Evolutionary conservation across 2,113 vertebrate genomes (phyloP).

Genomic region (Catharus fuscescens): DNA sequence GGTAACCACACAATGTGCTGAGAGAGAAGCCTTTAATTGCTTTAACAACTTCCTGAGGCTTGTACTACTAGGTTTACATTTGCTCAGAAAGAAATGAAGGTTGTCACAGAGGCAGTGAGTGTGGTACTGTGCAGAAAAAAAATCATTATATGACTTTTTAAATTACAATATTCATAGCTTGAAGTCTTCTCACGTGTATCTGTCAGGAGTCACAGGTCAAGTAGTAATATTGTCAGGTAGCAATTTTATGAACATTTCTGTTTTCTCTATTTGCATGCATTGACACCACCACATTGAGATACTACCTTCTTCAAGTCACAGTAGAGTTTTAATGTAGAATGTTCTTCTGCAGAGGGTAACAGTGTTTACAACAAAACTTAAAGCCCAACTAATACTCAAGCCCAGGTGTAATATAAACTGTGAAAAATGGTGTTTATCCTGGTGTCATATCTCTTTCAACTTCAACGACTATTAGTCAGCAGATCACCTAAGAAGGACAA

Average conservation of each 20-base stretch:
- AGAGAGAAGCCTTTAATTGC: slow-evolving; percentile 82
- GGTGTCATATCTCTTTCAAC: not conserved
- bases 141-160: slow-evolving; percentile 4
- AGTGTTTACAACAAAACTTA: not conserved
- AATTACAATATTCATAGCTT: slow-evolving; percentile 50
- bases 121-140: slow-evolving; percentile 29
- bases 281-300: not conserved
- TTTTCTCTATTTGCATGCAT: slow-evolving; percentile 13
- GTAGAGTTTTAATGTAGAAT: not conserved
- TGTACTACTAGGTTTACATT: slow-evolving; percentile 71
- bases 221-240: slow-evolving; percentile 27
- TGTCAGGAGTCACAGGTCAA: slow-evolving; percentile 46
- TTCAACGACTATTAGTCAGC: not conserved
- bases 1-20: slow-evolving; percentile 80
- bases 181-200: slow-evolving; percentile 42
- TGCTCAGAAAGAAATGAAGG: slow-evolving; percentile 73
- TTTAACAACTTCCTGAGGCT: slow-evolving; percentile 82
- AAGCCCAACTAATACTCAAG: not conserved
- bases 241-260: slow-evolving; percentile 9
- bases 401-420: not conserved
- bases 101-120: slow-evolving; percentile 46
- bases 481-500: slow-evolving; percentile 11
- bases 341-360: not conserved
- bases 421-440: not conserved
- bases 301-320: not conserved